phyloP scores from a whole-genome alignment of 35 echinoderm and acorn worm genomes.

The Ophiothrix spiculata region DNA sequence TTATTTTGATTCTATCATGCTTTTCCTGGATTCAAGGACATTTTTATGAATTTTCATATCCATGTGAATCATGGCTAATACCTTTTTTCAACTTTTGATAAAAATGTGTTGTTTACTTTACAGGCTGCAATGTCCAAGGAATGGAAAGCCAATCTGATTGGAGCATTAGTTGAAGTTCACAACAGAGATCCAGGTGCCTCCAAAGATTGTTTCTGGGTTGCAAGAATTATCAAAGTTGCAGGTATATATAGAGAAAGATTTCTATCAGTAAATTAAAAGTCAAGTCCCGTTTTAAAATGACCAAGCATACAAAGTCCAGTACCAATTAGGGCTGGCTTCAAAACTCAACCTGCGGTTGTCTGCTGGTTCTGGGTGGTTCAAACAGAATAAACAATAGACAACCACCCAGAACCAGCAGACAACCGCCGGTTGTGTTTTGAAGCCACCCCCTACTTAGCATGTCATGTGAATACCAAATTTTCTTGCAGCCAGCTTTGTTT shows the following conservation, averaged over 20 bases:
- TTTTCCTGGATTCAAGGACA: background rate
- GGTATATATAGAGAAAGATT: slow-evolving; percentile 35
- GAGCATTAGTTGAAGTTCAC: slow-evolving; percentile 82
- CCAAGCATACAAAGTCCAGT: too few species aligned
- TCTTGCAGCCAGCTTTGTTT: too few species aligned
- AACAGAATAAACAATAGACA: too few species aligned
- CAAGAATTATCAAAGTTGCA: slow-evolving; percentile 83
- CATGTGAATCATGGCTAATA: background rate
- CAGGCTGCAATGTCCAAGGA: slow-evolving; percentile 79
- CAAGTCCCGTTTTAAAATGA: too few species aligned
- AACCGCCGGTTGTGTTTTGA: too few species aligned
- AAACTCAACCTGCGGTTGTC: too few species aligned
- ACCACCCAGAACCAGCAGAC: too few species aligned
- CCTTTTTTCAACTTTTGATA: too few species aligned
- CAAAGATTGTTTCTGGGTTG: slow-evolving; percentile 83
- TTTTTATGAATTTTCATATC: background rate
- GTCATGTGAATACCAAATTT: too few species aligned
- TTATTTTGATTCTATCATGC: background rate
- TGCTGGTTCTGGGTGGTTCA: too few species aligned
- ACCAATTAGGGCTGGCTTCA: too few species aligned
- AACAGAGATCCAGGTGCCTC: slow-evolving; percentile 64
- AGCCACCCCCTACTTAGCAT: too few species aligned
- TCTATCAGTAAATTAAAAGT: background rate
- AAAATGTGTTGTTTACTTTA: background rate
- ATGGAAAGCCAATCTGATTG: slow-evolving; percentile 73